Percentiles rank a stretch among this genome's conserved stretches.
phyloP scores from a whole-genome alignment of 2,888 invertebrate genomes.

The Xanthia icteritia region DNA sequence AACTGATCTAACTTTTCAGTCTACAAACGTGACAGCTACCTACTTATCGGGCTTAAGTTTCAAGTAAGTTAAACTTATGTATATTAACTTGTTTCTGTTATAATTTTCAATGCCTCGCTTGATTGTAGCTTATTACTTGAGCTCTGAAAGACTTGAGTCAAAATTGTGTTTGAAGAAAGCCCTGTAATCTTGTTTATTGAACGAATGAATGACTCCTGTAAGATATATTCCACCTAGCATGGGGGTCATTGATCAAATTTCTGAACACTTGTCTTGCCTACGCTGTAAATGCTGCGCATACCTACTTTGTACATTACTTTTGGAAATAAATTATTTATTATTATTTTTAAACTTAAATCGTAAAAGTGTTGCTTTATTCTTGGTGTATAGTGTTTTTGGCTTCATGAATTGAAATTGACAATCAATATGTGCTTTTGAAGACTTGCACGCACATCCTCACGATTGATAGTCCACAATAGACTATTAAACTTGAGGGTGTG shows the following conservation, averaged over 20 bases:
- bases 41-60: slow-evolving; percentile 34
- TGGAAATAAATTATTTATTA: too few relatives aligned
- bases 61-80: slow-evolving; percentile 28
- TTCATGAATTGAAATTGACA: background rate
- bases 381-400: background rate
- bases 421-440: background rate
- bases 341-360: background rate
- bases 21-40: slow-evolving; percentile 34
- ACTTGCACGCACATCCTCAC: background rate
- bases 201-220: too few relatives aligned
- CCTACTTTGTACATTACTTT: too few relatives aligned
- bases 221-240: too few relatives aligned
- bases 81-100: slow-evolving; percentile 26
- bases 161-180: background rate
- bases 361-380: slow-evolving; percentile 2
- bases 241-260: too few relatives aligned
- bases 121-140: slow-evolving; percentile 19
- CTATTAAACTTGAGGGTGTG: background rate
- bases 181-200: too few relatives aligned
- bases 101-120: slow-evolving; percentile 32
- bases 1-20: slow-evolving; percentile 39
- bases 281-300: too few relatives aligned
- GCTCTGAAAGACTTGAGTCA: slow-evolving; percentile 1
- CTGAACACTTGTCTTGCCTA: too few relatives aligned
- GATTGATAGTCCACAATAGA: background rate